These are phyloP conservation scores for Thamnaconus septentrionalis DNA, from an alignment of 2,113 vertebrate species.

Conservation along the genomic window DNA sequence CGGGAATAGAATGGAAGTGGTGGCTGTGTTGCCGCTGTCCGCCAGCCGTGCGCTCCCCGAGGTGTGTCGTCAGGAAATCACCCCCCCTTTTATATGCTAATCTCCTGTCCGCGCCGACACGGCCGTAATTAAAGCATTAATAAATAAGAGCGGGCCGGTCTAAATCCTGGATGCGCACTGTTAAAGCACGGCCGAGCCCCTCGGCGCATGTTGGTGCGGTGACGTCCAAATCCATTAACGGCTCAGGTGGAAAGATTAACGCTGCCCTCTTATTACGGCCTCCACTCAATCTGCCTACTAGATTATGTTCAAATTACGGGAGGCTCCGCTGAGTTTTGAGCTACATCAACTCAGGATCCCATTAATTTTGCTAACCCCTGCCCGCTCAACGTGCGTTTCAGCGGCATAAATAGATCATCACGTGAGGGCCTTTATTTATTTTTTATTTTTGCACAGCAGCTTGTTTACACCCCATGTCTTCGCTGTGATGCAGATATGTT, in stretches of 20 bases:
- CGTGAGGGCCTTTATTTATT: neutral
- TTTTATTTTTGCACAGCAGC: too few species aligned
- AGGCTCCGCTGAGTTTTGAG: constrained; percentile 44
- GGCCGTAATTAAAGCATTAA: constrained; percentile 39
- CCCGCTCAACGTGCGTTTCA: constrained; percentile 23
- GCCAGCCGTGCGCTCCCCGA: constrained; percentile 17
- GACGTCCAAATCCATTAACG: constrained; percentile 62
- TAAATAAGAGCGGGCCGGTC: constrained; percentile 25
- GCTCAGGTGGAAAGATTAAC: constrained; percentile 56
- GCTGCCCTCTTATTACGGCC: constrained; percentile 31
- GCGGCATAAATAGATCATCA: constrained; percentile 21
- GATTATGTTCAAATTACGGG: constrained; percentile 51
- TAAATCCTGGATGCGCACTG: constrained; percentile 16
- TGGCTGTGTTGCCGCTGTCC: constrained; percentile 35
- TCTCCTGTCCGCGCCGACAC: constrained; percentile 16
- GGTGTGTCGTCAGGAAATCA: constrained; percentile 39
- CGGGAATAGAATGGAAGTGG: constrained; percentile 29
- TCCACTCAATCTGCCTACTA: constrained; percentile 47
- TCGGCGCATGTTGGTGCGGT: constrained; percentile 9
- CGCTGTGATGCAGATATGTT: too few species aligned
- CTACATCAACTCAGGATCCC: constrained; percentile 36
- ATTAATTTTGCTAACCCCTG: constrained; percentile 42
- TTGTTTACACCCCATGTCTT: too few species aligned
- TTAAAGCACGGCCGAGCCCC: constrained; percentile 33
- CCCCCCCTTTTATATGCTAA: constrained; percentile 41